Conservation (phyloP, 2,888 invertebrate genomes). For the Beris chalybata region DNA sequence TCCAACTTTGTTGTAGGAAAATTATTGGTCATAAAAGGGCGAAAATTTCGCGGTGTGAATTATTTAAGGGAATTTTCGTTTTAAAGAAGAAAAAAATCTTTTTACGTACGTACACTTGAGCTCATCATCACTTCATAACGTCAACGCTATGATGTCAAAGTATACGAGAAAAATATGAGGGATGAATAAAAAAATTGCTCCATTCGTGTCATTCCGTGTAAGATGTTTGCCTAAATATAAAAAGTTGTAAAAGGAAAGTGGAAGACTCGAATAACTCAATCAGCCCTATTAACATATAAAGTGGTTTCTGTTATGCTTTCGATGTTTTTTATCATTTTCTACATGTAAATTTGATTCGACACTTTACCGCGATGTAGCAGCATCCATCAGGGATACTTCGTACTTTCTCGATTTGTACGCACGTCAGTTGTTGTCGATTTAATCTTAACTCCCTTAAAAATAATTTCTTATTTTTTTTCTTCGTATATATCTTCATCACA, state of each 20-base stretch:
- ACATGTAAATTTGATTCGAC: conserved; percentile 39
- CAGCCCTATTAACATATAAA: conserved; percentile 40
- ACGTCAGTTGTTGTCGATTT: conserved; percentile 24
- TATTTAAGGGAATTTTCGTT: too few species aligned
- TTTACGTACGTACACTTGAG: not conserved
- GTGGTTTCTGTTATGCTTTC: conserved; percentile 39
- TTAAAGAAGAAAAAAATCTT: too few species aligned
- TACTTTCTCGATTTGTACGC: conserved; percentile 5
- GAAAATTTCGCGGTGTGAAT: too few species aligned
- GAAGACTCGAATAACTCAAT: conserved; percentile 38
- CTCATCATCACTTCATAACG: conserved; percentile 24
- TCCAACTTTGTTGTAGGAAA: too few species aligned
- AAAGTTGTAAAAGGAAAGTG: conserved; percentile 29
- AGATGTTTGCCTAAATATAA: conserved; percentile 8
- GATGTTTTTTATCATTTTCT: conserved; percentile 37
- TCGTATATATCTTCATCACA: too few species aligned
- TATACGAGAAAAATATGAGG: too few species aligned
- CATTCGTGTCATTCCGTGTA: too few species aligned
- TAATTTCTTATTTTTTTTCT: too few species aligned
- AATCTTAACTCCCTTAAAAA: not conserved
- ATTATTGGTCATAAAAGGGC: too few species aligned
- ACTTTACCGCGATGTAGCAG: conserved; percentile 33
- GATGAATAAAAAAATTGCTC: too few species aligned
- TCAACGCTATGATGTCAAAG: too few species aligned
- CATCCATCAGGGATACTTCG: conserved; percentile 21